Evolutionary conservation across 2,888 invertebrate genomes (phyloP).

Genomic region (Calephelis perditalis): DNA sequence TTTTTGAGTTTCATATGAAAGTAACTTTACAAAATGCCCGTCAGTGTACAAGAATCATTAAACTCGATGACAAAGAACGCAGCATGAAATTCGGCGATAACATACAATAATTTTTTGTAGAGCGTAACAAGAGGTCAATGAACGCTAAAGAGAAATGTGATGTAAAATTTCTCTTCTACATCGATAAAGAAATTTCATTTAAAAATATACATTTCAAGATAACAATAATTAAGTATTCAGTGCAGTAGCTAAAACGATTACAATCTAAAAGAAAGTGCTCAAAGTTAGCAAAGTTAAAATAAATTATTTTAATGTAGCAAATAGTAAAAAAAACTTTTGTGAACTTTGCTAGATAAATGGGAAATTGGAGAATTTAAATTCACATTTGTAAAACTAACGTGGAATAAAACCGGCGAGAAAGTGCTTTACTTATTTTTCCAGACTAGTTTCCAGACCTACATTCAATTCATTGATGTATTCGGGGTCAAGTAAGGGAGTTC

Average conservation of each 20-base stretch:
- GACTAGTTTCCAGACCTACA: background rate
- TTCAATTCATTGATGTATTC: slow-evolving; percentile 2
- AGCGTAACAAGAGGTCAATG: no score
- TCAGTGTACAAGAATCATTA: no score
- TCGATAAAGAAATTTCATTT: no score
- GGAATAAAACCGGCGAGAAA: background rate
- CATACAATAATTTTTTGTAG: no score
- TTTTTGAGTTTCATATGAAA: no score
- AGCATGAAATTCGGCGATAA: no score
- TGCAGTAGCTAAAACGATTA: background rate
- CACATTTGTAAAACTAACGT: background rate
- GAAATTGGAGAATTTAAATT: slow-evolving; percentile 1
- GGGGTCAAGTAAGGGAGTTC: slow-evolving; percentile 4
- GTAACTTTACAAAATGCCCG: no score
- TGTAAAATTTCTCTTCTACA: no score
- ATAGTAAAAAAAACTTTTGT: background rate
- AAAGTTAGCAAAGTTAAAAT: background rate
- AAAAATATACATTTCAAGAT: no score
- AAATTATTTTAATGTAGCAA: background rate
- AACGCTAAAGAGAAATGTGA: no score
- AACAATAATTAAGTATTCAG: no score
- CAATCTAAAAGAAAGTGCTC: background rate
- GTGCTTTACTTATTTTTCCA: background rate
- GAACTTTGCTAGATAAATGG: slow-evolving; percentile 2
- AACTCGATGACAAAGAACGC: no score